Evolutionary conservation across 2,113 vertebrate genomes (phyloP).

Genomic region (Periophthalmodon schlosseri): DNA sequence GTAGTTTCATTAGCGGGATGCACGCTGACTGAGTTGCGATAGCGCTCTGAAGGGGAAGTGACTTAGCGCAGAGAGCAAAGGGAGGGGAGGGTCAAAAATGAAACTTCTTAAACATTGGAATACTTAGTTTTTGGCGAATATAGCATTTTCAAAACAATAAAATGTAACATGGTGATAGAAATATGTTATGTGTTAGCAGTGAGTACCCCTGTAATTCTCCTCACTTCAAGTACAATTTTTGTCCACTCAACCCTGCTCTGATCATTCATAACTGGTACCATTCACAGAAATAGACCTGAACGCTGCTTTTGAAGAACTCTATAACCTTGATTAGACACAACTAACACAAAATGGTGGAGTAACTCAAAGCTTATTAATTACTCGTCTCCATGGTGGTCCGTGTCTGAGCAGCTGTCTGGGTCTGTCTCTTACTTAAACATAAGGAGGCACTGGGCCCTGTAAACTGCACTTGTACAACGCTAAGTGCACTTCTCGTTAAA

Average conservation of each 20-base stretch:
- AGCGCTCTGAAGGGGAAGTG: too few relatives aligned
- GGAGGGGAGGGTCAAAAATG: too few relatives aligned
- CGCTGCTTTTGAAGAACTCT: background rate
- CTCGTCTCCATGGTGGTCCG: constrained; percentile 1
- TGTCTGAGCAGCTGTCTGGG: constrained; percentile 4
- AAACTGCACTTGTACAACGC: constrained; percentile 27
- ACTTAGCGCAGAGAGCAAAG: too few relatives aligned
- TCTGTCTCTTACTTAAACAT: constrained; percentile 24
- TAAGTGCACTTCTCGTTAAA: constrained; percentile 4
- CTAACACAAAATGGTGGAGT: background rate
- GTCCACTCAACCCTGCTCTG: background rate
- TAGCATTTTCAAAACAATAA: too few relatives aligned
- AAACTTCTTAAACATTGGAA: too few relatives aligned
- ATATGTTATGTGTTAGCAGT: too few relatives aligned
- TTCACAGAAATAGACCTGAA: background rate
- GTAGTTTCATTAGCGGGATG: too few relatives aligned
- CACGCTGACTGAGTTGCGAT: too few relatives aligned
- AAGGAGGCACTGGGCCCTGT: constrained; percentile 31
- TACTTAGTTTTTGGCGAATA: too few relatives aligned
- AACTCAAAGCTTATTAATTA: background rate
- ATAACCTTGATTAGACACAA: background rate
- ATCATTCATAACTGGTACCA: background rate
- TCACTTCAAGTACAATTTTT: too few relatives aligned
- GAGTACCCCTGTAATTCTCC: too few relatives aligned
- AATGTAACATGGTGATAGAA: too few relatives aligned